phyloP scores from a whole-genome alignment of 2,888 invertebrate genomes.

The Philonicus albiceps region DNA sequence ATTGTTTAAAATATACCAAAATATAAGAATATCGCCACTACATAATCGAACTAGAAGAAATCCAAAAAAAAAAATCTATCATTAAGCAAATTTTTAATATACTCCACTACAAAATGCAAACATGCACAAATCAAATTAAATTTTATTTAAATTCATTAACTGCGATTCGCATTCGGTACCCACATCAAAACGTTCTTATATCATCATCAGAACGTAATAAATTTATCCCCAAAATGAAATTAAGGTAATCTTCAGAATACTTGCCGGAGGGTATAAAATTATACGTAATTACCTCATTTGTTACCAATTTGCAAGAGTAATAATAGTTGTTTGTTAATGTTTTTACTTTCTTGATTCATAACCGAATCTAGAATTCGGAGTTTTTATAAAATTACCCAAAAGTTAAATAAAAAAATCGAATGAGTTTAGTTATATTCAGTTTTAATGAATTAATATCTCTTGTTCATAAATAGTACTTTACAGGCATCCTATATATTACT shows the following conservation, averaged over 20 bases:
- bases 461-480: slow-evolving; percentile 26
- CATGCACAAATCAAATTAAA: too few relatives aligned
- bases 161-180: too few relatives aligned
- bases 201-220: not conserved
- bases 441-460: slow-evolving; percentile 17
- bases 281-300: not conserved
- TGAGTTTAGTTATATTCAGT: not conserved
- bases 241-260: not conserved
- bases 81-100: too few relatives aligned
- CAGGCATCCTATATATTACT: slow-evolving; percentile 8
- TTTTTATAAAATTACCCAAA: not conserved
- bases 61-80: too few relatives aligned
- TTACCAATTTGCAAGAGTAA: not conserved
- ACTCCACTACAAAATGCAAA: too few relatives aligned
- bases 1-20: too few relatives aligned
- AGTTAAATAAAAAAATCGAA: not conserved
- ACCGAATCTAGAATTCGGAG: not conserved
- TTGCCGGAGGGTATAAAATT: not conserved
- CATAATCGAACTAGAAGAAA: too few relatives aligned
- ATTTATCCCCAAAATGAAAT: not conserved
- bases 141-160: too few relatives aligned
- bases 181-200: not conserved
- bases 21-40: too few relatives aligned
- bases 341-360: not conserved
- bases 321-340: not conserved